Percentiles rank a stretch among this genome's conserved stretches.
These are phyloP conservation scores for Pterostichus madidus DNA, from an alignment of 2,888 invertebrate species.

Conservation along the genomic window DNA sequence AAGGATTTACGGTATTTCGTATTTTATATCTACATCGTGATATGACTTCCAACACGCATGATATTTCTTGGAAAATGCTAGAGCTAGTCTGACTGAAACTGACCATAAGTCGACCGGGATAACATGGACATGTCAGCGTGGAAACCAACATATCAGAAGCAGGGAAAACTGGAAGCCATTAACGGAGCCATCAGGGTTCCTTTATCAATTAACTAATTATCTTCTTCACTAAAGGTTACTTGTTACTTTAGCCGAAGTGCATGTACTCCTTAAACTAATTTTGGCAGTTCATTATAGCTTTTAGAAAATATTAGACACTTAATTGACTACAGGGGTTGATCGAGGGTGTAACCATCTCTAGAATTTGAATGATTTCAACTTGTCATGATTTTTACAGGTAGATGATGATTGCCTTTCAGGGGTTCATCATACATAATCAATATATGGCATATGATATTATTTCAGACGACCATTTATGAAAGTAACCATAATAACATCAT, in stretches of 20 bases:
- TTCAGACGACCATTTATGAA: no score
- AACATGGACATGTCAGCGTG: constrained; percentile 22
- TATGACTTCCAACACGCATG: constrained; percentile 37
- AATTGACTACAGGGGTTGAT: no score
- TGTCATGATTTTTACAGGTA: no score
- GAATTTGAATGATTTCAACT: no score
- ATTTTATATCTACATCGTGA: constrained; percentile 37
- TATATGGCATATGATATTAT: no score
- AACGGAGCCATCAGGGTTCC: constrained; percentile 8
- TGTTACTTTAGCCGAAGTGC: neutral
- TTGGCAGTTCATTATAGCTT: no score
- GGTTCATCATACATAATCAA: no score
- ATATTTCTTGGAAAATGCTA: constrained; percentile 1
- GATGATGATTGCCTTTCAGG: no score
- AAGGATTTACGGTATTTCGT: constrained; percentile 13
- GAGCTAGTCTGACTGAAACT: neutral
- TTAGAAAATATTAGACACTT: no score
- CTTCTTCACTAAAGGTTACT: neutral
- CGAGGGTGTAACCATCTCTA: no score
- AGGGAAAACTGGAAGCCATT: neutral
- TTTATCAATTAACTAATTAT: constrained; percentile 35
- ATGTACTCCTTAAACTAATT: no score
- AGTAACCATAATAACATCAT: no score
- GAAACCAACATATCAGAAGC: neutral
- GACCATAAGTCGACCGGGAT: neutral